Evolutionary conservation across 2,113 vertebrate genomes (phyloP), one percentile per base, ranked within the genome.

Genomic region (Aegithalos caudatus): DNA sequence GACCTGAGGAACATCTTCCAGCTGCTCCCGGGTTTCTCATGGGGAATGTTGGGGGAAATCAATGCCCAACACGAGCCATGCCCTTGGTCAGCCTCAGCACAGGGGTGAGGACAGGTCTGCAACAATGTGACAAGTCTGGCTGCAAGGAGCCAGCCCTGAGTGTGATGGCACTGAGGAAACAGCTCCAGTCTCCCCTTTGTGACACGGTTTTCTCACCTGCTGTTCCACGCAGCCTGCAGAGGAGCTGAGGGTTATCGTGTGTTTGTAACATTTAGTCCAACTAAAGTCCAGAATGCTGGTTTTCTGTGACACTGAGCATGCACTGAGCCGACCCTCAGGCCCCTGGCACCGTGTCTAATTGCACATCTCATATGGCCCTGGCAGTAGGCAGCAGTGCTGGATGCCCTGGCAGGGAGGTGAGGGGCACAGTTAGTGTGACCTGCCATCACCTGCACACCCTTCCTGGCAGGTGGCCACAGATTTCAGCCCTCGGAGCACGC

Each of bases 51-150:
- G 0, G 25, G 13, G 57, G 7, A 54, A 62, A 65, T 22, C 60
- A 11, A 2, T 6, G 56, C n/a, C 2, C 10, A 56, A 6, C 2
- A 3, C 0, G 1, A 35, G 31, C 24, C 33, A 3, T 0, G 51
- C 42, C 28, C 57, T 3, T 10, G 33, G 44, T 64, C 50, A 51
- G 64, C 48, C 56, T 38, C 27, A 28, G 5, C 40, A 10, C 35
- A 35, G 3, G 58, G 64, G 45, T 9, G 27, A 66, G 73, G 56
- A 64, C 20, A 31, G 40, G 20, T 35, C 64, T 38, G 38, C 28
- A 12, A 54, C n/a, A 28, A 40, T 4, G 35, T 45, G 38, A 29
- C 45, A 64, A 11, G 45, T 13, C n/a, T n/a, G 14, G 20, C 51
- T 50, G 65, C 88, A 29, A 44, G 64, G 35, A 27, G 35, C 15